A percentile compares a stretch with the other conserved stretches of the same genome.
These are phyloP conservation scores for Branchinecta lynchi DNA, from an alignment of 1,140 invertebrate species.

Conservation along the genomic window DNA sequence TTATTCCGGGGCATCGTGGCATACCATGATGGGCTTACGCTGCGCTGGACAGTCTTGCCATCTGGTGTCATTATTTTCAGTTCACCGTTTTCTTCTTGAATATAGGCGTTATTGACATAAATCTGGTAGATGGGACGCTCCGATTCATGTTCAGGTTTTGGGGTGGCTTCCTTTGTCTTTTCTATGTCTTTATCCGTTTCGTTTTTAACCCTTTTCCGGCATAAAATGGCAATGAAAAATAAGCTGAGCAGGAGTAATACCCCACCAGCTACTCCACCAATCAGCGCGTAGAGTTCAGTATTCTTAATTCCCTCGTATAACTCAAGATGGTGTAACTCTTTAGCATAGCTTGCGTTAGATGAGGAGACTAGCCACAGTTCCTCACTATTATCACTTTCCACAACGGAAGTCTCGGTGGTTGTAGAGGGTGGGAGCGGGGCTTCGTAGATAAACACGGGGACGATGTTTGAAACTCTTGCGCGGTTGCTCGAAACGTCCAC, in stretches of 20 bases:
- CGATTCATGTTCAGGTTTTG: conserved; percentile 12
- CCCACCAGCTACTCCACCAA: conserved; percentile 25
- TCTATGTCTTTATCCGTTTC: not conserved
- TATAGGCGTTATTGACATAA: conserved; percentile 24
- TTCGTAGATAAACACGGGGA: conserved; percentile 28
- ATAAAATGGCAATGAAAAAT: conserved; percentile 22
- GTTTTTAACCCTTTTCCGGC: conserved; percentile 13
- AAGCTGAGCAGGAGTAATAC: conserved; percentile 25
- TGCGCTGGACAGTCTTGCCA: conserved; percentile 19
- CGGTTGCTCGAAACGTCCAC: conserved; percentile 26
- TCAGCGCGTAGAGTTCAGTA: conserved; percentile 26
- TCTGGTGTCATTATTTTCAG: conserved; percentile 24
- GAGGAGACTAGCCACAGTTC: conserved; percentile 12
- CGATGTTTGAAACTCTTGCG: conserved; percentile 28
- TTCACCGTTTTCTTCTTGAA: conserved; percentile 26
- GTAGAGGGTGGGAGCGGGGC: conserved; percentile 24
- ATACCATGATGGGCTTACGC: conserved; percentile 12
- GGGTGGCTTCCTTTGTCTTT: not conserved
- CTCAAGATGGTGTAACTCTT: conserved; percentile 23
- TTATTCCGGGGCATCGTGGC: conserved; percentile 16
- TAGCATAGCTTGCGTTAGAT: conserved; percentile 21
- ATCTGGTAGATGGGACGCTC: conserved; percentile 24
- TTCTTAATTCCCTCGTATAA: conserved; percentile 23
- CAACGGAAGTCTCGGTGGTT: conserved; percentile 21
- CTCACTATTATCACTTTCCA: conserved; percentile 15